These are phyloP conservation scores for Sorex fumeus DNA, from an alignment of 2,113 vertebrate species.

Conservation along the genomic window DNA sequence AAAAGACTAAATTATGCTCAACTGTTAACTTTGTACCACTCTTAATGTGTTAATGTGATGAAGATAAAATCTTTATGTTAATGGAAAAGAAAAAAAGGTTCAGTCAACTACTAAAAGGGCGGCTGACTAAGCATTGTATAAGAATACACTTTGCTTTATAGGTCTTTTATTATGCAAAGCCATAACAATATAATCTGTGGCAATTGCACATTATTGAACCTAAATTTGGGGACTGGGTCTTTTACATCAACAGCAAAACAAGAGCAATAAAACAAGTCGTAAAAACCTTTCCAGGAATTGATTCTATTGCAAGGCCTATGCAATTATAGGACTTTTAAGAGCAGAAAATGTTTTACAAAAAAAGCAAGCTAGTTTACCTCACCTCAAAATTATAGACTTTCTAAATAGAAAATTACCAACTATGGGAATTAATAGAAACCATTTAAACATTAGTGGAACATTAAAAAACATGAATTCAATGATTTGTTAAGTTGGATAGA, in stretches of 20 bases:
- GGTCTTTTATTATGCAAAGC: slow-evolving; percentile 61
- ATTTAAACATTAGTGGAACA: not conserved
- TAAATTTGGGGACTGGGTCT: slow-evolving; percentile 71
- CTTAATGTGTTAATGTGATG: slow-evolving; percentile 38
- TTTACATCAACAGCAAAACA: slow-evolving; percentile 72
- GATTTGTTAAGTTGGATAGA: not conserved
- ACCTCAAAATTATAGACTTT: slow-evolving; percentile 63
- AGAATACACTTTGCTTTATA: slow-evolving; percentile 65
- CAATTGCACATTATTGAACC: slow-evolving; percentile 67
- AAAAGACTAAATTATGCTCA: slow-evolving; percentile 51
- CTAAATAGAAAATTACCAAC: slow-evolving; percentile 56
- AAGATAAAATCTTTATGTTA: slow-evolving; percentile 58
- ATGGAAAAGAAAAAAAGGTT: slow-evolving; percentile 55
- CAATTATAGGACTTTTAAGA: slow-evolving; percentile 67
- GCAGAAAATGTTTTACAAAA: slow-evolving; percentile 46
- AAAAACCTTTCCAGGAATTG: slow-evolving; percentile 60
- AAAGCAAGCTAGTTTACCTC: slow-evolving; percentile 61
- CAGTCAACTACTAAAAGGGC: slow-evolving; percentile 42
- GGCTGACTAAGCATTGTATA: slow-evolving; percentile 71
- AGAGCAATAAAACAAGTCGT: slow-evolving; percentile 77
- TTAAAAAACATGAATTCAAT: slow-evolving; percentile 30
- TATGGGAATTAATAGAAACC: slow-evolving; percentile 23
- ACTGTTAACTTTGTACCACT: slow-evolving; percentile 25
- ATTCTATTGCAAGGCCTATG: slow-evolving; percentile 71
- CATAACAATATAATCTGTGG: slow-evolving; percentile 67